Base-by-base conservation (phyloP, 2,113 vertebrate species). In the Otocyon megalotis region DNA sequence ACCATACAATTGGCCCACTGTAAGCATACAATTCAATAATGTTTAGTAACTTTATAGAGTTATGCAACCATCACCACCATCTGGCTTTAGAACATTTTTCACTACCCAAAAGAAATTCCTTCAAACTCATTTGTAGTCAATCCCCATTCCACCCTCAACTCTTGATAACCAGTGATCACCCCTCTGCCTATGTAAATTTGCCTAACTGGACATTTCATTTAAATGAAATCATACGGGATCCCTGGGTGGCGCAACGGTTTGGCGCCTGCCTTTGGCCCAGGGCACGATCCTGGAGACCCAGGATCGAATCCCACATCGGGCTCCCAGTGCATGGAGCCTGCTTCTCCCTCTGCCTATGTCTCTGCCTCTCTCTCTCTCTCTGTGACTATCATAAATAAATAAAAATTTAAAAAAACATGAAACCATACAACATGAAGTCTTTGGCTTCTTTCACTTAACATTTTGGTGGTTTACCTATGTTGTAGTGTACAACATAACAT, bases 131-230 rank as follows among this genome's bases (percentile, higher is more conserved):
- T 81, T 86, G 12, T 3, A 89, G 15, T 71, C 71, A 58, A 7
- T 65, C 50, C 24, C 11, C 30, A 74, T 11, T 35, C 0, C 20
- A 65, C 19, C 11, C 24, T 5, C 67, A 71, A 22, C 35, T 90
- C n/a, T 24, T 62, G 26, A 85, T 67, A 82, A 89, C 50, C 65
- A 92, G 32, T 90, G n/a, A 77, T 35, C 9, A 53, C 19, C 15
- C 62, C 37, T 91, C 65, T 94, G 43, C 60, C 72, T 56, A 74
- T 22, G 54, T 50, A 94, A 86, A 86, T 86, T 79, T 89, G 35
- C 58, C n/a, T 67, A 94, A 50, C 60, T 89, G 53, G 13, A 80
- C 14, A 93, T 56, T 76, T 56, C 28, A 35, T 53, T 62, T 22
- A 56, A 91, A 85, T 53, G 24, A 67, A 67, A 43, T 37, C n/a